phyloP scores from a whole-genome alignment of 2,888 invertebrate species.

The Crematogaster levior region DNA sequence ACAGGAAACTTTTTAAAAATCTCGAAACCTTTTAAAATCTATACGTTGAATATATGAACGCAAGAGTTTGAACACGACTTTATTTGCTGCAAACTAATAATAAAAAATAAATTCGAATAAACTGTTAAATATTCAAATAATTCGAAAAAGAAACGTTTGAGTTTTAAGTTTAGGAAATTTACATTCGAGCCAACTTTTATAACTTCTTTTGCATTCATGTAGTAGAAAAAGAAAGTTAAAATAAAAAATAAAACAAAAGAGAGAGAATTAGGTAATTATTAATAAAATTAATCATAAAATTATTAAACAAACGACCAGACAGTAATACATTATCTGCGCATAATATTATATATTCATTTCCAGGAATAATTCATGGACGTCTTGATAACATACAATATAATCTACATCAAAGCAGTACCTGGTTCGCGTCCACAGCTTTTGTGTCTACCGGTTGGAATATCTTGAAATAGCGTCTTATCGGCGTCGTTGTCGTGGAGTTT shows the following conservation, averaged over 20 bases:
- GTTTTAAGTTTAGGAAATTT: not conserved
- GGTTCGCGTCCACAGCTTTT: constrained; percentile 86
- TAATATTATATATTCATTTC: constrained; percentile 4
- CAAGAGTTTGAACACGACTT: not conserved
- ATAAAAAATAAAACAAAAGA: not conserved
- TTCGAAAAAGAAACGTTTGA: not conserved
- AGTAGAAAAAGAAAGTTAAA: not conserved
- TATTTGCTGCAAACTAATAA: not conserved
- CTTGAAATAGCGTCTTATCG: constrained; percentile 89
- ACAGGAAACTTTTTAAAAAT: constrained; percentile 1
- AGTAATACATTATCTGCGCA: not conserved
- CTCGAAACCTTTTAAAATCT: not conserved
- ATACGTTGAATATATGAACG: not conserved
- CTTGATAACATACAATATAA: not conserved
- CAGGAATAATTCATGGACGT: not conserved
- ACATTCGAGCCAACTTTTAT: not conserved
- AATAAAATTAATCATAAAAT: too few relatives aligned
- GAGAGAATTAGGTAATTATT: not conserved
- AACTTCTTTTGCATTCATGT: not conserved
- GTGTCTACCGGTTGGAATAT: constrained; percentile 90
- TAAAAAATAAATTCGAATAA: not conserved
- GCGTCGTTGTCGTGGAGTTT: constrained; percentile 88
- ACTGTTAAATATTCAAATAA: constrained; percentile 5
- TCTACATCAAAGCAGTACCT: constrained; percentile 73
- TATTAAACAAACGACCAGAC: constrained; percentile 6